Evolutionary conservation across 1,140 invertebrate genomes (phyloP), one percentile per base, ranked within the genome.

Genomic region (Goniozus legneri): DNA sequence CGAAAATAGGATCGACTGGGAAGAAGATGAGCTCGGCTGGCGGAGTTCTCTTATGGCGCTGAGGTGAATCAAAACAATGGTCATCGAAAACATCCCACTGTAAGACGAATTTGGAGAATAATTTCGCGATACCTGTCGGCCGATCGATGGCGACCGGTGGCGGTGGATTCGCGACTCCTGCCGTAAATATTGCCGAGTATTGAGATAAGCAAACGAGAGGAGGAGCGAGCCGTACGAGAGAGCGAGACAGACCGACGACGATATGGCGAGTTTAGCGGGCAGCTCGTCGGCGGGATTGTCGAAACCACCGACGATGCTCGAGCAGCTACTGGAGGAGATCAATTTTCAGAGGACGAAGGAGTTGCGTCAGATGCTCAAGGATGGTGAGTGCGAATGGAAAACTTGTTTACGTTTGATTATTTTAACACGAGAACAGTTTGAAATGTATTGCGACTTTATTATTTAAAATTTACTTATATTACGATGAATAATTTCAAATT

Each of bases 301-400:
- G 27, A 82, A 82, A 63, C 77, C 82, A 20, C 82, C 87, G 12
- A 90, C 86, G n/a, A 82, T 86, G 67, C 69, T 92, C 49, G 88
- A 92, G 64, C 89, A 91, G 60, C 76, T 94, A 16, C 77, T 94
- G 14, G 89, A 92, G 62, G 91, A 94, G 69, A 92, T 94, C 48
- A 91, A 90, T 68, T 93, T 92, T 63, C 90, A 92, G 67, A 80
- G 91, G 39, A 89, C 88, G 3, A 92, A 92, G 71, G 90, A 94
- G 75, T 89, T 92, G 82, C 77, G 90, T 32, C 89, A 92, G 71
- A 76, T 90, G 56, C 77, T 90, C 48, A 91, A 90, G 75, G 89
- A 91, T 77, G 89, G 89, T 91, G 72, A 71, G 79, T 64, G 7
- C 22, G 27, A 33, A 37, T 38, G 24, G 4, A 27, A 27, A 27